Evolutionary conservation across 2,888 invertebrate species (phyloP).

Genomic region (Desoria tigrina): DNA sequence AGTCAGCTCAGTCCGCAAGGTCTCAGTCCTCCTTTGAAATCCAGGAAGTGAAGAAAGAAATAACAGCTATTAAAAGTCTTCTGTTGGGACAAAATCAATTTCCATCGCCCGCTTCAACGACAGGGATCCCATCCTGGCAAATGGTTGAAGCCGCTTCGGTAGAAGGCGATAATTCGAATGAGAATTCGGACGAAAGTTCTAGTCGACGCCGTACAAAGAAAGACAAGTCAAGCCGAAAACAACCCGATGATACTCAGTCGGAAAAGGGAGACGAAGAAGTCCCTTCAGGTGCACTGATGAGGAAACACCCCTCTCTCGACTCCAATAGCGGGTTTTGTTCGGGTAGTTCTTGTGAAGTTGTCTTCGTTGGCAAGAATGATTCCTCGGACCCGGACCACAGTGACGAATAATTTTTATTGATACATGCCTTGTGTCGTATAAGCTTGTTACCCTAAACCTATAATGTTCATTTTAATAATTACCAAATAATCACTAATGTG

Average conservation of each 20-base stretch:
- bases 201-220: conserved; percentile 32
- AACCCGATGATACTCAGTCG: conserved; percentile 4
- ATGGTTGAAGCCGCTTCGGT: conserved; percentile 39
- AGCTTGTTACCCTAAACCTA: too few species aligned
- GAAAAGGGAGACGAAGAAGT: conserved; percentile 28
- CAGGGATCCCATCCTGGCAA: conserved; percentile 53
- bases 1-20: conserved; percentile 22
- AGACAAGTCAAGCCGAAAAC: conserved; percentile 8
- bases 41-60: conserved; percentile 68
- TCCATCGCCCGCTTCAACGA: conserved; percentile 40
- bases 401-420: conserved; percentile 39
- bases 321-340: conserved; percentile 50
- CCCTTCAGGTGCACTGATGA: conserved; percentile 31
- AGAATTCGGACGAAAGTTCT: conserved; percentile 42
- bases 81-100: conserved; percentile 61
- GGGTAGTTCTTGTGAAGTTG: conserved; percentile 53
- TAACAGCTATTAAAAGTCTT: conserved; percentile 72
- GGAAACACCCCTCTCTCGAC: conserved; percentile 48
- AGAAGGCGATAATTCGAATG: conserved; percentile 42
- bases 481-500: too few species aligned
- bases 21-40: conserved; percentile 57
- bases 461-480: too few species aligned
- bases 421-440: too few species aligned
- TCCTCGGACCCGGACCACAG: conserved; percentile 49
- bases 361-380: conserved; percentile 50